Evolutionary conservation across 2,797 vertebrate genomes (phyloP).

Genomic region (Sebastes dallii): DNA sequence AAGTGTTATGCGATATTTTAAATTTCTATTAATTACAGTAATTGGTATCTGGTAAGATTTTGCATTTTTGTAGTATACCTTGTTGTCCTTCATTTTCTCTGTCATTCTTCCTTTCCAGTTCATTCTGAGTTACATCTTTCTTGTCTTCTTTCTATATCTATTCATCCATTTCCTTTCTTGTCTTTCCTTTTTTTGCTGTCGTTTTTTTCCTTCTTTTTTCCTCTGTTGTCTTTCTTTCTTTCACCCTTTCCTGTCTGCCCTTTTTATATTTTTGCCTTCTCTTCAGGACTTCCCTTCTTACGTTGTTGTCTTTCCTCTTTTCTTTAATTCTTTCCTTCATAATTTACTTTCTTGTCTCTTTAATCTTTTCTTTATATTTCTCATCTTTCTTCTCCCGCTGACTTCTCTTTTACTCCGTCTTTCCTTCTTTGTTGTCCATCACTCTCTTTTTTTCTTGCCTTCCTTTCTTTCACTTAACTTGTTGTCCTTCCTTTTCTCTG

Average conservation of each 20-base stretch:
- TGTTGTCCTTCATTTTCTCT: not conserved
- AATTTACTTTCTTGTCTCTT: not conserved
- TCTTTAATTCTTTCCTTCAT: not conserved
- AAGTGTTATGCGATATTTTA: too few relatives aligned
- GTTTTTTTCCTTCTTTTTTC: not conserved
- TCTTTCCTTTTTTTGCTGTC: not conserved
- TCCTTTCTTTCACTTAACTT: not conserved
- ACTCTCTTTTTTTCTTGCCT: too few relatives aligned
- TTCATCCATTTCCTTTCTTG: not conserved
- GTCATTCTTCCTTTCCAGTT: not conserved
- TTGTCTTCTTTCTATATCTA: not conserved
- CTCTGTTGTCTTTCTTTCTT: not conserved
- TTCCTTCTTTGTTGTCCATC: not conserved
- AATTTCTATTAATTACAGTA: too few relatives aligned
- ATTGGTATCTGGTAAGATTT: too few relatives aligned
- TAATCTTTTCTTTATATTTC: too few relatives aligned
- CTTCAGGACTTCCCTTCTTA: too few relatives aligned
- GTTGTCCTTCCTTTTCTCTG: not conserved
- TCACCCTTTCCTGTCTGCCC: too few relatives aligned
- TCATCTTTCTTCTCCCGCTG: too few relatives aligned
- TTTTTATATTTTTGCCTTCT: accelerated
- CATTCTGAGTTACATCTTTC: not conserved
- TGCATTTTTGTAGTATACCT: not conserved
- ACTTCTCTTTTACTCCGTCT: not conserved
- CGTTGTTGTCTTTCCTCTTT: not conserved